Percentiles rank a stretch among this genome's conserved stretches.
Conservation (phyloP, 37 sponge, comb jelly and placozoan genomes). For the Haliclona indistincta region DNA sequence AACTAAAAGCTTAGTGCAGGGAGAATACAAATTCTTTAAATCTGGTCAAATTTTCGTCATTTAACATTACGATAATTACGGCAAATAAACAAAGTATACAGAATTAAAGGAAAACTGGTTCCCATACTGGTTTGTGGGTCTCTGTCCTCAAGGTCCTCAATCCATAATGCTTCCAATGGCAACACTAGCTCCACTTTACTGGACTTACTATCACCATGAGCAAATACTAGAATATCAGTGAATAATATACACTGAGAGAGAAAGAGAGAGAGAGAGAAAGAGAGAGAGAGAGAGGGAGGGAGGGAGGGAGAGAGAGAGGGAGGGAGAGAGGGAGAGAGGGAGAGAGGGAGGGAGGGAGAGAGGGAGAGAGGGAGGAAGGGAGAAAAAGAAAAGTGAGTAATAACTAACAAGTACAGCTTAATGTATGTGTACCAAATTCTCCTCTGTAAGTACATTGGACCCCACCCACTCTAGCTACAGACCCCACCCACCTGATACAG, state of each 20-base stretch:
- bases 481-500: slow-evolving; percentile 74
- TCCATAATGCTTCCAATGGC: slow-evolving; percentile 85
- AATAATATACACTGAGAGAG: slow-evolving; percentile 86
- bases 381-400: too few species aligned
- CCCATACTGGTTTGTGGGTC: slow-evolving; percentile 86
- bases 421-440: too few species aligned
- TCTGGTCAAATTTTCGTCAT: background rate
- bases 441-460: too few species aligned
- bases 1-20: background rate
- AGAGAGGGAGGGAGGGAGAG: background rate
- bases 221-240: slow-evolving; percentile 92
- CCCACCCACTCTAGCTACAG: too few species aligned
- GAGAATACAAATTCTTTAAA: background rate
- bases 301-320: slow-evolving; percentile 1
- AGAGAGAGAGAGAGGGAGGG: too few species aligned
- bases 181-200: slow-evolving; percentile 81
- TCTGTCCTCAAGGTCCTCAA: slow-evolving; percentile 84
- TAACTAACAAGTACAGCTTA: too few species aligned
- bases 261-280: background rate
- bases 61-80: background rate
- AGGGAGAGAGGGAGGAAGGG: background rate
- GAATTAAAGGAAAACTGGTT: too few species aligned
- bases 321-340: background rate
- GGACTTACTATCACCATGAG: slow-evolving; percentile 68
- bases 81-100: too few species aligned